Evolutionary conservation across 2,888 invertebrate genomes (phyloP).

Genomic region (Metellina segmentata): DNA sequence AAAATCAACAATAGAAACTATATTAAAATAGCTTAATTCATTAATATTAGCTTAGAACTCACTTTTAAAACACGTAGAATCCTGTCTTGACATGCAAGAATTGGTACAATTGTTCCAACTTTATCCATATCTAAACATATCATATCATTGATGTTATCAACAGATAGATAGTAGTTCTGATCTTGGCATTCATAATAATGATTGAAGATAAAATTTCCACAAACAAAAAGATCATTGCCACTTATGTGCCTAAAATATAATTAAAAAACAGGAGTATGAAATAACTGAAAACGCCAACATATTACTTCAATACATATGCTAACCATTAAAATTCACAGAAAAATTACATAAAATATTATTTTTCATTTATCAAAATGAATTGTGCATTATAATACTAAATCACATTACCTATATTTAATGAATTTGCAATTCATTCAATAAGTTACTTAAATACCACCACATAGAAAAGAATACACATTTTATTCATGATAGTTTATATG

Average conservation of each 20-base stretch:
- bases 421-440: background rate
- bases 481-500: too few species aligned
- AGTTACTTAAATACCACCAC: too few species aligned
- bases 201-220: conserved; percentile 87
- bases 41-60: background rate
- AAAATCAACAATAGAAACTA: too few species aligned
- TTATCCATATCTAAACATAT: conserved; percentile 83
- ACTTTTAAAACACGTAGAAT: conserved; percentile 87
- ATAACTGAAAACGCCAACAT: background rate
- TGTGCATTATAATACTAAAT: background rate
- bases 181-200: conserved; percentile 95
- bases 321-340: background rate
- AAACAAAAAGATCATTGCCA: conserved; percentile 91
- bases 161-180: conserved; percentile 91
- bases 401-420: background rate
- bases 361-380: background rate
- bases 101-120: conserved; percentile 82
- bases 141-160: conserved; percentile 93
- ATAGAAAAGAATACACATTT: too few species aligned
- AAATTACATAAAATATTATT: background rate
- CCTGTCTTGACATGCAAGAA: conserved; percentile 91
- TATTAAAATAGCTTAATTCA: background rate
- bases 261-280: conserved; percentile 77
- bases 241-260: conserved; percentile 86
- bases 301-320: background rate